phyloP scores from a whole-genome alignment of 2,888 invertebrate species.

The Blomia tropicalis region DNA sequence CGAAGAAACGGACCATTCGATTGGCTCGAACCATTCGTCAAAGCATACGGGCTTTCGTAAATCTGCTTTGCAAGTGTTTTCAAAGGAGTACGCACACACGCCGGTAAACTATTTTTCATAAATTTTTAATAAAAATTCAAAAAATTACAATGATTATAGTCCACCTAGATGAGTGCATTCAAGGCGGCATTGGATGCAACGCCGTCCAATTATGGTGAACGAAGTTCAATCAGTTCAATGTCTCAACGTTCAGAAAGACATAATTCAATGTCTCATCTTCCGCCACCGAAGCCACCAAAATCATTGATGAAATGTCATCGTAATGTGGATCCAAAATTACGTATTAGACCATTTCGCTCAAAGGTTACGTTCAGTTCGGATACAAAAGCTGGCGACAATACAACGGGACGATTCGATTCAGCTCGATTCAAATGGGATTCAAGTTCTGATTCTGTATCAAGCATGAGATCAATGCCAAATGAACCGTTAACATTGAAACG shows the following conservation, averaged over 20 bases:
- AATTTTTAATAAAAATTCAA: too few relatives aligned
- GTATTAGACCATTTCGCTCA: constrained; percentile 24
- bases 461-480: background rate
- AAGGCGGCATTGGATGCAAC: background rate
- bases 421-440: constrained; percentile 12
- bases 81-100: background rate
- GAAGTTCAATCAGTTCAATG: constrained; percentile 8
- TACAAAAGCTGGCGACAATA: constrained; percentile 16
- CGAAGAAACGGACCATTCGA: background rate
- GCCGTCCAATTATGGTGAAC: background rate
- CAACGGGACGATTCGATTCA: background rate
- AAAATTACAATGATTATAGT: background rate
- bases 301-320: constrained; percentile 7
- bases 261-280: too few relatives aligned
- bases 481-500: background rate
- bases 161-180: background rate
- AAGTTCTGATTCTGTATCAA: constrained; percentile 15
- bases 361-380: constrained; percentile 24
- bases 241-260: background rate
- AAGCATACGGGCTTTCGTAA: constrained; percentile 11
- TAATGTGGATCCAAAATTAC: constrained; percentile 12
- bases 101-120: background rate
- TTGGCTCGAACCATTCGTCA: constrained; percentile 1
- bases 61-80: constrained; percentile 11
- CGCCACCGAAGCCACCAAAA: background rate